Conservation (phyloP, 53 echinoderm and acorn worm genomes). For the Luidia sarsii region DNA sequence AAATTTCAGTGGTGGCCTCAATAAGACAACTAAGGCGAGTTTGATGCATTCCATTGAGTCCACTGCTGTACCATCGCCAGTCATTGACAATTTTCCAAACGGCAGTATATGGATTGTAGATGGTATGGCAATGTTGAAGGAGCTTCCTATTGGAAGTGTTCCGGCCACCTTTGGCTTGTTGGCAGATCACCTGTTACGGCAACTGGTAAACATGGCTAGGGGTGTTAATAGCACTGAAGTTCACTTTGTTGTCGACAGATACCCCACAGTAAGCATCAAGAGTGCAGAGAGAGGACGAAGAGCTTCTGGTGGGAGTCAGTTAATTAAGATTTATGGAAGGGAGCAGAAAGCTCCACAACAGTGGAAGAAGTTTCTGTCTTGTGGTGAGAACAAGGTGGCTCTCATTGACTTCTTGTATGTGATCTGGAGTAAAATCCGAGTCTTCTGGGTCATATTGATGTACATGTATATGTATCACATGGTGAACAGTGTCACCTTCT, state of each 20-base stretch:
- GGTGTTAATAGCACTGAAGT: background rate
- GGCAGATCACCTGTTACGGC: conserved; percentile 1
- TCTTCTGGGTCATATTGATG: conserved; percentile 37
- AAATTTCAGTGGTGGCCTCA: conserved; percentile 3
- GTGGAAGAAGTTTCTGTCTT: conserved; percentile 58
- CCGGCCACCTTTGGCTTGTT: conserved; percentile 13
- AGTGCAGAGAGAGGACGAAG: conserved; percentile 54
- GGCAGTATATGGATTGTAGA: conserved; percentile 34
- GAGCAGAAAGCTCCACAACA: conserved; percentile 54
- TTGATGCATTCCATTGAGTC: conserved; percentile 28
- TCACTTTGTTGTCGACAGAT: conserved; percentile 75
- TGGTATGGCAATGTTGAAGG: conserved; percentile 41
- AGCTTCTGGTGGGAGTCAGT: conserved; percentile 52
- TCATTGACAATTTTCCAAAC: background rate
- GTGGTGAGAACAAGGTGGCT: conserved; percentile 41
- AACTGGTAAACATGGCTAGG: conserved; percentile 7
- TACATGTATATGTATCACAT: conserved; percentile 60
- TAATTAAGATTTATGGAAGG: background rate
- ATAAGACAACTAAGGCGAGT: conserved; percentile 11
- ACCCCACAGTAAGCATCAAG: conserved; percentile 59
- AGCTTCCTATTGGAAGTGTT: background rate
- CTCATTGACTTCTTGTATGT: conserved; percentile 39
- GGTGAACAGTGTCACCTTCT: conserved; percentile 51
- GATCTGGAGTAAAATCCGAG: conserved; percentile 12
- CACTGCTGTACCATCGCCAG: background rate